Percentiles rank a stretch among this genome's conserved stretches.
Conservation (phyloP, 2,113 vertebrate species). For the Neodon shergylaensis region DNA sequence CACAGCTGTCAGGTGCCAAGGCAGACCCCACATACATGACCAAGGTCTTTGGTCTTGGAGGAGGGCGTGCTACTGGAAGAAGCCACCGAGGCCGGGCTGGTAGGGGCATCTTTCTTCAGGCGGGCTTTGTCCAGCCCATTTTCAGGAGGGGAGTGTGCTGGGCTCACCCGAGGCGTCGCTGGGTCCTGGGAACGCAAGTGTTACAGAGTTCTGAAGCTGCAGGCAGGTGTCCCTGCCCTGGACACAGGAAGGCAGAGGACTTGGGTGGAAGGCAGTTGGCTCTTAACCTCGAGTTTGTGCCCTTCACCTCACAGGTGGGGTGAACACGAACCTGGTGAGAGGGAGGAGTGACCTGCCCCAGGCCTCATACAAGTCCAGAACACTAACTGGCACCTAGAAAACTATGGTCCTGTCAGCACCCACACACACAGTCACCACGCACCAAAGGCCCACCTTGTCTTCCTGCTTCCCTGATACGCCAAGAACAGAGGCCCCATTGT, state of each 20-base stretch:
- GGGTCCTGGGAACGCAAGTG: slow-evolving; percentile 88
- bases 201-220: not conserved
- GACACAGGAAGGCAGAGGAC: not conserved
- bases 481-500: too few relatives aligned
- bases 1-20: accelerated
- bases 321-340: not conserved
- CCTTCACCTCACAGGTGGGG: not conserved
- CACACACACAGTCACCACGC: not conserved
- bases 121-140: slow-evolving; percentile 96
- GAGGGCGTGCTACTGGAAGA: slow-evolving; percentile 98
- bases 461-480: not conserved
- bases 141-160: slow-evolving; percentile 95
- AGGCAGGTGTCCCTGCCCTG: not conserved
- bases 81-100: slow-evolving; percentile 96
- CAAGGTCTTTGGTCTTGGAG: slow-evolving; percentile 97
- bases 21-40: slow-evolving; percentile 88
- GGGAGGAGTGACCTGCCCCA: not conserved
- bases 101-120: slow-evolving; percentile 95
- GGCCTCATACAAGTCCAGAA: not conserved
- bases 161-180: slow-evolving; percentile 93
- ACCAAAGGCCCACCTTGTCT: not conserved
- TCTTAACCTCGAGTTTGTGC: not conserved
- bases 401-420: not conserved
- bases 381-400: not conserved
- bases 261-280: accelerated